Percentiles rank a stretch among this genome's conserved stretches.
These are phyloP conservation scores for Odocoileus virginianus DNA, from an alignment of 2,113 vertebrate genomes.

Conservation along the genomic window DNA sequence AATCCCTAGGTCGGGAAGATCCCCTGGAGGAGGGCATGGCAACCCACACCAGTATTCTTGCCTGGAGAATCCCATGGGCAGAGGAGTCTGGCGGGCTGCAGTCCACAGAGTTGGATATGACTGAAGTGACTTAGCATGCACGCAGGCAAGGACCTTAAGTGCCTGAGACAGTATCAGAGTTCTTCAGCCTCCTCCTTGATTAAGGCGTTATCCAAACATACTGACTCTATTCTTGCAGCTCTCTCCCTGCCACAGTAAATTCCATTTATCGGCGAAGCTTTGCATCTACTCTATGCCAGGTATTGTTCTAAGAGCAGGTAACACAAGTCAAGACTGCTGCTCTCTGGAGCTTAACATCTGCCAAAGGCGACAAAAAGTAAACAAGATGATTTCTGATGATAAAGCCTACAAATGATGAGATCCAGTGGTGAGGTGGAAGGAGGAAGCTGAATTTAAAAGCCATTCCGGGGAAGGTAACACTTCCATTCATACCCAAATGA, in stretches of 20 bases:
- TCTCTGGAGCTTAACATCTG: not conserved
- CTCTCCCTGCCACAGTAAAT: not conserved
- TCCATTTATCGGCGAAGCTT: not conserved
- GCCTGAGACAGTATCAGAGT: not conserved
- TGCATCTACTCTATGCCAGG: not conserved
- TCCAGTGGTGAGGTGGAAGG: rapidly evolving
- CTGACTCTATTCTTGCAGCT: not conserved
- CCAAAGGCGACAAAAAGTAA: not conserved
- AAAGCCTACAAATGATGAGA: not conserved
- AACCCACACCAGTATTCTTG: not conserved
- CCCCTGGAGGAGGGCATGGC: not conserved
- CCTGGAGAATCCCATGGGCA: not conserved
- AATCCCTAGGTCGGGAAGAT: not conserved
- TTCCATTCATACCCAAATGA: not conserved
- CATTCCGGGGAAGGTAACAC: not conserved
- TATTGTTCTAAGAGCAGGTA: not conserved
- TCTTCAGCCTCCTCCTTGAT: not conserved
- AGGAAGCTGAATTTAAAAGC: not conserved
- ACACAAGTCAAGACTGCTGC: not conserved
- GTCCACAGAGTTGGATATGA: not conserved
- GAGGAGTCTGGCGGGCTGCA: not conserved
- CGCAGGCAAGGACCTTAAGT: not conserved
- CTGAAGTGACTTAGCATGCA: not conserved
- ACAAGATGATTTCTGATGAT: not conserved
- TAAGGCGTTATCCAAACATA: not conserved